phyloP scores from a whole-genome alignment of 2,888 invertebrate genomes.

The Sympetrum striolatum region DNA sequence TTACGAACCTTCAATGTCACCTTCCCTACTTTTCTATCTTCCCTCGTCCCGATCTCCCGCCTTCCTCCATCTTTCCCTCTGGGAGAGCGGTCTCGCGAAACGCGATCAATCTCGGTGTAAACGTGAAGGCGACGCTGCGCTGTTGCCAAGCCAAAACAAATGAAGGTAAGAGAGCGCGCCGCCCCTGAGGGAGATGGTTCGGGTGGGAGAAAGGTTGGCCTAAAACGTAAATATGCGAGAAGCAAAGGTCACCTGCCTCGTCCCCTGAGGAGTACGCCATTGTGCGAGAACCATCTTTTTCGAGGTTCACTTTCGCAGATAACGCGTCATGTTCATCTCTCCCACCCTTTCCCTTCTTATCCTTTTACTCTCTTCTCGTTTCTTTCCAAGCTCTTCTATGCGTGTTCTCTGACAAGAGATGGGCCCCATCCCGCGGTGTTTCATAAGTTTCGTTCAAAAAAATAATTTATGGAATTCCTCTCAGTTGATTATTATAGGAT shows the following conservation, averaged over 20 bases:
- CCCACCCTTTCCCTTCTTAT: not conserved
- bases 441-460: not conserved
- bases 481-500: no score
- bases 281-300: not conserved
- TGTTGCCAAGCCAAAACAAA: conserved; percentile 42
- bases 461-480: not conserved
- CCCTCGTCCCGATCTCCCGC: not conserved
- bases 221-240: conserved; percentile 12
- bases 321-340: not conserved
- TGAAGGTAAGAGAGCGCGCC: conserved; percentile 20
- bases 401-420: not conserved
- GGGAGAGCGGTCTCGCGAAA: not conserved
- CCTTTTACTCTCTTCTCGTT: not conserved
- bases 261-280: not conserved
- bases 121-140: conserved; percentile 36
- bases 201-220: not conserved
- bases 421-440: not conserved
- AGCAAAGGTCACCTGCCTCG: not conserved
- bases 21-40: not conserved
- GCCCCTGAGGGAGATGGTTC: not conserved
- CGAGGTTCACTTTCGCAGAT: not conserved
- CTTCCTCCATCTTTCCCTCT: not conserved
- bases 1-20: not conserved
- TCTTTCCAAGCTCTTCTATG: not conserved
- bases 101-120: conserved; percentile 34